A percentile compares a stretch with the other conserved stretches of the same genome.
phyloP scores from a whole-genome alignment of 2,888 invertebrate species.

The Podotricha telesiphe region DNA sequence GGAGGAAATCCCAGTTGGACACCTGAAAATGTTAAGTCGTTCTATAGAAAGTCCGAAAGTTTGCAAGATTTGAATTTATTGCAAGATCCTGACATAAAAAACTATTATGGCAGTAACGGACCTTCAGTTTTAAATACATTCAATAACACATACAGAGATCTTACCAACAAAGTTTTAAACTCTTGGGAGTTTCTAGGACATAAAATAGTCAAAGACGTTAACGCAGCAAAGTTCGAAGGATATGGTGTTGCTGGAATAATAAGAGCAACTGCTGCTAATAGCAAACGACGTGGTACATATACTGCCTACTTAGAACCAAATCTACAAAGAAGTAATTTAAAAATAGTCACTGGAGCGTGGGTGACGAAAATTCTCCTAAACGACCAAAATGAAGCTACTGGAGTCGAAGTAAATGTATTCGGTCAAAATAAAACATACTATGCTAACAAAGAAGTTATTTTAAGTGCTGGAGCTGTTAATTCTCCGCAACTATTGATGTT shows the following conservation, averaged over 20 bases:
- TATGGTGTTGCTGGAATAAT: constrained; percentile 62
- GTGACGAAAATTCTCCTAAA: constrained; percentile 79
- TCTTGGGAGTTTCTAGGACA: constrained; percentile 76
- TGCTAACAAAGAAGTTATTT: constrained; percentile 71
- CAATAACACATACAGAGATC: constrained; percentile 64
- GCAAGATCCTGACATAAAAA: constrained; percentile 47
- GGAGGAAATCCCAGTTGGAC: constrained; percentile 82
- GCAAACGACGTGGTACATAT: constrained; percentile 74
- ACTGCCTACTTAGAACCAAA: constrained; percentile 66
- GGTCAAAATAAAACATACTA: constrained; percentile 44
- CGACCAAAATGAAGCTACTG: constrained; percentile 61
- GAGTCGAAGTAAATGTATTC: constrained; percentile 62
- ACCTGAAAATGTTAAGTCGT: constrained; percentile 74
- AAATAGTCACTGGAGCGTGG: constrained; percentile 71
- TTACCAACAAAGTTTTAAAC: constrained; percentile 56
- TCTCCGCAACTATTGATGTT: constrained; percentile 78
- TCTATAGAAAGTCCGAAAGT: constrained; percentile 81
- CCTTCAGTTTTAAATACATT: constrained; percentile 73
- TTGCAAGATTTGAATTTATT: constrained; percentile 54
- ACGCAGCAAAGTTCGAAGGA: constrained; percentile 71
- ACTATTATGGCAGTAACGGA: constrained; percentile 69
- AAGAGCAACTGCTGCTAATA: constrained; percentile 72
- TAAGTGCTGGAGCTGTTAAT: constrained; percentile 76
- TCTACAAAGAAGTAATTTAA: constrained; percentile 53
- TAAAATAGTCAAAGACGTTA: constrained; percentile 61